phyloP scores from a whole-genome alignment of 2,797 vertebrate species.

The Podargus strigoides region DNA sequence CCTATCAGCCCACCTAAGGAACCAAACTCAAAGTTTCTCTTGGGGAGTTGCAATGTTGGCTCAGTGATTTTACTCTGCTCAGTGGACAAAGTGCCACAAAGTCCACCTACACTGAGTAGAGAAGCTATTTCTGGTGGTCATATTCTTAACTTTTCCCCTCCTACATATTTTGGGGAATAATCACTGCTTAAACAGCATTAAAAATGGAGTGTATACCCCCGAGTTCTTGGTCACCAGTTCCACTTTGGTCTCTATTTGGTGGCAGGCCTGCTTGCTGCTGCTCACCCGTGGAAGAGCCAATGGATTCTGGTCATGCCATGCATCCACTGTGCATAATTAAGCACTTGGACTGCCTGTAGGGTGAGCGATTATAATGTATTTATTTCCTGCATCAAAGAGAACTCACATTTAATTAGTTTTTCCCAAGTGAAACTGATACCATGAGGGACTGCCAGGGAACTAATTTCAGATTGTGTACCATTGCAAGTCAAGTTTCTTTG shows the following conservation, averaged over 20 bases:
- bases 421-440: slow-evolving; percentile 27
- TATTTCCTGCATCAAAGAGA: slow-evolving; percentile 37
- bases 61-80: not conserved
- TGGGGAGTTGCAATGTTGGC: not conserved
- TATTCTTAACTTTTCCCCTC: not conserved
- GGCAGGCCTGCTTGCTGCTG: not conserved
- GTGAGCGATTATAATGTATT: not conserved
- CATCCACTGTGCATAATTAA: not conserved
- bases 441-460: not conserved
- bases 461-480: slow-evolving; percentile 16
- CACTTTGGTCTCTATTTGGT: not conserved
- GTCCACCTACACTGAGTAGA: not conserved
- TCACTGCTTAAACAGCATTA: not conserved
- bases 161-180: not conserved
- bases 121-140: not conserved
- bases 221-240: not conserved
- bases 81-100: not conserved
- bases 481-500: slow-evolving; percentile 1
- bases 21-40: not conserved
- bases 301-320: not conserved
- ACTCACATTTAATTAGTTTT: slow-evolving; percentile 49
- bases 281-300: not conserved
- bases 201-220: not conserved
- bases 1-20: not conserved
- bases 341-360: not conserved